Conservation (phyloP, 2,113 vertebrate genomes). For the Polyodon spathula region DNA sequence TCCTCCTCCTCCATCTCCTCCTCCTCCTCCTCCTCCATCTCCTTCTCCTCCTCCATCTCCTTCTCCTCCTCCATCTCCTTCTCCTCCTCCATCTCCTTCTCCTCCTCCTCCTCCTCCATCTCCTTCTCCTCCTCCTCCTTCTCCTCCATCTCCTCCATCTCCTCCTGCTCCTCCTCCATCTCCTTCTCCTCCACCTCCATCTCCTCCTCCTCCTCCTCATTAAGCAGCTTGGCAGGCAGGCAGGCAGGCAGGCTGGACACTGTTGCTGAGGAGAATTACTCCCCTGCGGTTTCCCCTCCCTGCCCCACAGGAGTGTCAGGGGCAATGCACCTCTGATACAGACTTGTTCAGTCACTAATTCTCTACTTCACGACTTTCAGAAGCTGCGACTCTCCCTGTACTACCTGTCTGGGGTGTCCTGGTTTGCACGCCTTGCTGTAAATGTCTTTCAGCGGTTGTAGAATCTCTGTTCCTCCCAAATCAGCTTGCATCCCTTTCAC, state of each 20-base stretch:
- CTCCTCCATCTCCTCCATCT: neutral
- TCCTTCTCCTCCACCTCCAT: slow-evolving; percentile 1
- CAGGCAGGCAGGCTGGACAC: no score
- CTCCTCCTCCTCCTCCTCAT: neutral
- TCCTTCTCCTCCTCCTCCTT: slow-evolving; percentile 1
- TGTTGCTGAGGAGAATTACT: no score
- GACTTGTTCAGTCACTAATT: no score
- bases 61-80: slow-evolving; percentile 10
- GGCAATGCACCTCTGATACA: no score
- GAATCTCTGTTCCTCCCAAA: slow-evolving; percentile 67
- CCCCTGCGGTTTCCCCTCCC: no score
- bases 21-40: slow-evolving; percentile 2
- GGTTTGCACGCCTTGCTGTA: slow-evolving; percentile 47
- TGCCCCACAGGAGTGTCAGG: no score
- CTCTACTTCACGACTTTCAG: no score
- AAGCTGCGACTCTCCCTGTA: no score
- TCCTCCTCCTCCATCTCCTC: slow-evolving; percentile 1
- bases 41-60: neutral
- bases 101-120: neutral
- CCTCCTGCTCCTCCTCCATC: neutral
- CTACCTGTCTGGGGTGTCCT: slow-evolving; percentile 62
- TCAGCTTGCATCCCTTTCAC: slow-evolving; percentile 46
- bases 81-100: neutral
- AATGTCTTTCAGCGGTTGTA: slow-evolving; percentile 54
- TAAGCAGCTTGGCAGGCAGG: no score